Evolutionary conservation across 2,113 vertebrate genomes (phyloP).

Genomic region (Eubucco bourcierii): DNA sequence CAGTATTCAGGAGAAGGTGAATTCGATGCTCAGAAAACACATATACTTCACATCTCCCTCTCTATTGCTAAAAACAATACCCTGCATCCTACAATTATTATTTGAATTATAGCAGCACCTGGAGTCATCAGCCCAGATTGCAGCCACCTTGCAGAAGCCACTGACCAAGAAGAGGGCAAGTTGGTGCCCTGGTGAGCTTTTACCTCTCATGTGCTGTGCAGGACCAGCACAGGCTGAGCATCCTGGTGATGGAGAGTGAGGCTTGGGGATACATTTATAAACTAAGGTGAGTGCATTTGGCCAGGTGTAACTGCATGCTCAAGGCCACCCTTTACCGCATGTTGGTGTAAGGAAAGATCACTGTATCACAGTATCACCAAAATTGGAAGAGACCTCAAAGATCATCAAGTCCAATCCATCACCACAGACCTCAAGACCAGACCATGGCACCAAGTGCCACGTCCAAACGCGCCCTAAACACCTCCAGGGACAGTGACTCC

Average conservation of each 20-base stretch:
- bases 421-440: no score
- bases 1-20: background rate
- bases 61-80: background rate
- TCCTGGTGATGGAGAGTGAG: background rate
- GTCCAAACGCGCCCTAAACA: no score
- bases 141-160: background rate
- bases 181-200: background rate
- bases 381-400: no score
- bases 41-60: background rate
- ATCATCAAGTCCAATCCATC: no score
- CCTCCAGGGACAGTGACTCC: no score
- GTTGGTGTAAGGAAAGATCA: background rate
- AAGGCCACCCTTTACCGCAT: rapidly evolving
- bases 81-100: background rate
- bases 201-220: background rate
- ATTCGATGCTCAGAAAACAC: background rate
- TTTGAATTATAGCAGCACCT: background rate
- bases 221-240: rapidly evolving
- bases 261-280: background rate
- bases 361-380: no score
- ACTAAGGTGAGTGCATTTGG: background rate
- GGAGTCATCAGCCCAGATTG: background rate
- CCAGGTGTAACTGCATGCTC: background rate
- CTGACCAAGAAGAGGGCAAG: background rate
- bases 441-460: no score